A percentile compares a stretch with the other conserved stretches of the same genome.
Evolutionary conservation across 2,888 invertebrate genomes (phyloP).

Genomic region (Kryphioiulus occultus): DNA sequence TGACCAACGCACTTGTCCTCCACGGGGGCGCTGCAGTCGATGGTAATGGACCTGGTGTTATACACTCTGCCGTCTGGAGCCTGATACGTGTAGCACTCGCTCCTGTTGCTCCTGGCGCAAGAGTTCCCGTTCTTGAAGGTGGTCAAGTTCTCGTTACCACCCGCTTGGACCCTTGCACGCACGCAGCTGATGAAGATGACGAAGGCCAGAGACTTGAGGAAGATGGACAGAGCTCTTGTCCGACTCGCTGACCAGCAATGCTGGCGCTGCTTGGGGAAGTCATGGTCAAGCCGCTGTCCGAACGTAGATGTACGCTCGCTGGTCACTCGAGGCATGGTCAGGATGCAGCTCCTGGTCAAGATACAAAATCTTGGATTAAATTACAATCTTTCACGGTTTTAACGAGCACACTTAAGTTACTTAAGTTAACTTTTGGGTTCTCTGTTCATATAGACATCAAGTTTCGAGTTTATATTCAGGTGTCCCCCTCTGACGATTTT

Average conservation of each 20-base stretch:
- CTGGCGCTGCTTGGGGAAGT: neutral
- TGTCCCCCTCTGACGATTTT: too few species aligned
- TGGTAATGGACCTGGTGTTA: constrained; percentile 22
- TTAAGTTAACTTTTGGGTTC: too few species aligned
- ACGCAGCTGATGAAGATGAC: neutral
- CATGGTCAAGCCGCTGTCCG: neutral
- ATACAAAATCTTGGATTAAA: too few species aligned
- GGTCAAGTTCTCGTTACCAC: neutral
- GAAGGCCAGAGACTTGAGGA: neutral
- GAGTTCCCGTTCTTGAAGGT: neutral
- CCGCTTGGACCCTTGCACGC: neutral
- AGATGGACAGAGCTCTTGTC: neutral
- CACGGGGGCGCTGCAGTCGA: constrained; percentile 35
- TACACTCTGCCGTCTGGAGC: constrained; percentile 41
- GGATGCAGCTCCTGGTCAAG: neutral
- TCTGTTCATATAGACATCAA: too few species aligned
- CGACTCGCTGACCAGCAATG: neutral
- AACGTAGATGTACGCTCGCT: too few species aligned
- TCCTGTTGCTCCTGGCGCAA: neutral
- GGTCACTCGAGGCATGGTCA: neutral
- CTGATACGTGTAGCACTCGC: neutral
- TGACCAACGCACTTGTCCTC: neutral
- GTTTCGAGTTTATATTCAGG: too few species aligned
- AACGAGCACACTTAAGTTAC: too few species aligned
- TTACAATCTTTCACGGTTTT: too few species aligned